Conservation (phyloP, 2,888 invertebrate species). For the Drosophila longiperda region DNA sequence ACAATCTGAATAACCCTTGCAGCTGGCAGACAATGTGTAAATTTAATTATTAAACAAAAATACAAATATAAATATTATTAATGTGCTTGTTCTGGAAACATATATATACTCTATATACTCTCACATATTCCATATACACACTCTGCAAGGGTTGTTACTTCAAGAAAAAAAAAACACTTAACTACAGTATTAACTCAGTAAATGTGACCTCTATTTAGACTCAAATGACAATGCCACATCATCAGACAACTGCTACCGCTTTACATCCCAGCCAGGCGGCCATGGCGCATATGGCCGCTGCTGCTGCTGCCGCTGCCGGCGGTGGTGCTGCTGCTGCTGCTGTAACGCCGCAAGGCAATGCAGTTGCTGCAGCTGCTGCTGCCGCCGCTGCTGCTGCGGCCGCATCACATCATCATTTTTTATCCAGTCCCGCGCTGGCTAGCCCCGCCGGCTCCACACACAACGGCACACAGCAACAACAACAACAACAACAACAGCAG, state of each 20-base stretch:
- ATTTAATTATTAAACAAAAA: not conserved
- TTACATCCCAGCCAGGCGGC: slow-evolving; percentile 87
- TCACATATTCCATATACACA: not conserved
- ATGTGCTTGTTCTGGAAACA: not conserved
- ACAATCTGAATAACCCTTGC: not conserved
- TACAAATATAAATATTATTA: not conserved
- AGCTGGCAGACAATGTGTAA: not conserved
- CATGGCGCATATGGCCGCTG: slow-evolving; percentile 87
- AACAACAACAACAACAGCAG: slow-evolving; percentile 9
- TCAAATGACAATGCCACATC: slow-evolving; percentile 86
- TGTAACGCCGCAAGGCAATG: slow-evolving; percentile 61
- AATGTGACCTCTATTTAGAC: slow-evolving; percentile 80
- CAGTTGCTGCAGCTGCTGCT: slow-evolving; percentile 63
- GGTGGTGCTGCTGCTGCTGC: slow-evolving; percentile 81
- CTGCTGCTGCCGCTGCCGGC: slow-evolving; percentile 65
- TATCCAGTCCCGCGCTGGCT: slow-evolving; percentile 96
- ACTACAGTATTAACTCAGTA: not conserved
- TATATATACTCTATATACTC: not conserved
- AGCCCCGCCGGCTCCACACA: slow-evolving; percentile 90
- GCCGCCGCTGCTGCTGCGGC: slow-evolving; percentile 69
- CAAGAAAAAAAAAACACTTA: not conserved
- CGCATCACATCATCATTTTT: slow-evolving; percentile 91
- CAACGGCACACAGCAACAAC: slow-evolving; percentile 84
- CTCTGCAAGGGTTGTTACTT: not conserved
- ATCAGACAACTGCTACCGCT: slow-evolving; percentile 84